Evolutionary conservation across 1,140 invertebrate genomes (phyloP), one percentile per base, ranked within the genome.

Genomic region (Leptopilina boulardi): DNA sequence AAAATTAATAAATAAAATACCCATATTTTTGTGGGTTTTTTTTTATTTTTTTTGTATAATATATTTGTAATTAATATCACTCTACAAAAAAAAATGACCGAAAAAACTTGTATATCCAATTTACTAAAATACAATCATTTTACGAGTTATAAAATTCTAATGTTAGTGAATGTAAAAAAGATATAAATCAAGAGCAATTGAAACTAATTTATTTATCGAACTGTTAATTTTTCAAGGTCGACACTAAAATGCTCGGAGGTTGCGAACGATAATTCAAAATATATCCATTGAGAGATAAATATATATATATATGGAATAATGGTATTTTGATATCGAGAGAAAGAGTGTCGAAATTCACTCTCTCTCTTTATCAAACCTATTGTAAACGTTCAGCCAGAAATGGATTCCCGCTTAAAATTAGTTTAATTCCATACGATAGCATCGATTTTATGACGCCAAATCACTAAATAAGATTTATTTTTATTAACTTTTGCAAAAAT

Each of bases 211-310:
- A 66, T 30, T 66, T 30, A 66, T 30, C 21, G 23, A 66, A 30
- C 56, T 66, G 21, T 66, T 66, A 23, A 66, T 30, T 34, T 66
- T 66, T 30, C 9, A 66, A 66, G 59, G 59, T 66, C 59, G 23
- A 26, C 13, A 30, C 59, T 66, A 51, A 51, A 51, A 51, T 51
- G 47, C 0, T 18, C 15, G n/a, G 47, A 51, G 47, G 11, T 30
- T 66, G 59, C 0, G 23, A 6, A 66, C 23, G 13, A 66, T 66
- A 30, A 66, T 30, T 30, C 23, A 15, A 34, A 66, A 21, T 59
- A n/a, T n/a, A 23, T 10, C 26, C 59, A 66, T 34, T 66, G 59
- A 66, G 59, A 34, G 59, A 66, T 23, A 30, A 34, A 66, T 66
- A 34, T 34, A 30, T 66, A 66, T 66, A 34, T 34, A 66, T 15